A percentile compares a stretch with the other conserved stretches of the same genome.
phyloP scores from a whole-genome alignment of 2,113 vertebrate species.

The Rhodinocichla rosea region DNA sequence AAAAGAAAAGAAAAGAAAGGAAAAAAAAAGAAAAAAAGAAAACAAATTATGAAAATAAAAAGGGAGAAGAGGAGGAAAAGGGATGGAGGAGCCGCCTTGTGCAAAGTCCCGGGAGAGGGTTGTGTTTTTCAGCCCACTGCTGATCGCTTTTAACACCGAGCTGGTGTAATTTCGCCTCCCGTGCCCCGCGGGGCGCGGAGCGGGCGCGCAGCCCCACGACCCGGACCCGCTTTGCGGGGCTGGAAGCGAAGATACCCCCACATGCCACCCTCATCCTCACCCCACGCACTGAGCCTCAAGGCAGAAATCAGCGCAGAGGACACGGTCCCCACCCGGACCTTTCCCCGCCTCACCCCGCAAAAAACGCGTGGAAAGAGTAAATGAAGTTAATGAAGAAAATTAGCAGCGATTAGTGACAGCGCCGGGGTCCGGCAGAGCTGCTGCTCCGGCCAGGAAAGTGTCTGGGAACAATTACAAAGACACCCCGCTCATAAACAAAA shows the following conservation, averaged over 20 bases:
- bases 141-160: background rate
- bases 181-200: background rate
- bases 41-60: background rate
- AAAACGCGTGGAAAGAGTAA: constrained; percentile 73
- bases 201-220: background rate
- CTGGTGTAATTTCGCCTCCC: background rate
- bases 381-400: constrained; percentile 80
- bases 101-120: background rate
- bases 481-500: constrained; percentile 61
- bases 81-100: background rate
- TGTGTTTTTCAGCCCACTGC: constrained; percentile 2
- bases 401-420: constrained; percentile 66
- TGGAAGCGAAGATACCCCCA: background rate
- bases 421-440: background rate
- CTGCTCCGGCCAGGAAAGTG: constrained; percentile 8
- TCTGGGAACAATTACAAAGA: background rate
- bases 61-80: background rate
- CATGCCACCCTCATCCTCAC: fast-evolving
- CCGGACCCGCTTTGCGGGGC: background rate
- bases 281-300: fast-evolving
- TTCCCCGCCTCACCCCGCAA: background rate
- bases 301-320: background rate
- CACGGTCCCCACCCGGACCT: background rate
- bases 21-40: background rate
- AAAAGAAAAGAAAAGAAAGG: background rate